Evolutionary conservation across 2,888 invertebrate species (phyloP), one percentile per base, ranked within the genome.

Genomic region (Latrodectus elegans): DNA sequence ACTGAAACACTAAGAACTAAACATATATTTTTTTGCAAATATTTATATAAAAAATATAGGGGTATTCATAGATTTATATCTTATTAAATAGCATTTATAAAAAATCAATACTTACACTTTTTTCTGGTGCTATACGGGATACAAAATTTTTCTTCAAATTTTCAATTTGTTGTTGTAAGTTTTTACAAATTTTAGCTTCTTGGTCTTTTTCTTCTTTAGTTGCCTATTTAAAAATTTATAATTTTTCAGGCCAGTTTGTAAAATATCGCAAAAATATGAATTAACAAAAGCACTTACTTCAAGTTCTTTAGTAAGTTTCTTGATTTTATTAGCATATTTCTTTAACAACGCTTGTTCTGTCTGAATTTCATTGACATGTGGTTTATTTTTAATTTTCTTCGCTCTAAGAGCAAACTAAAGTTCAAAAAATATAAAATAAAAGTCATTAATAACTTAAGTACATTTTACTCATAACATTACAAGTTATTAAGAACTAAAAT

Each of bases 321-420:
- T 93, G 73, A 96, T 94, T 91, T 96, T 94, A 88, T 94, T 94
- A 17, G 95, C 94, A 76, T 95, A 94, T 14, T 94, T 93, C 91
- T 95, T 95, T 89, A 96, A 93, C 93, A 95, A 94, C 0, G 95
- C 95, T 3, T 94, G 94, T 89, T 95, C 95, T 0, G 95, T 95
- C 12, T 95, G 92, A 0, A 95, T 94, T 90, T 95, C 96, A 92
- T 97, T 97, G 1, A 96, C 94, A 87, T 94, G 93, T 0, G 97
- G 96, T 89, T 95, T 95, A 91, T 96, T 96, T 92, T 95, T 95
- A 65, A 97, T 95, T 0, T 94, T 94, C 92, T 96, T 97, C 0
- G 97, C 97, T 90, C 95, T 93, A 88, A 94, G 95, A 0, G 97
- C 97, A 92, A 97, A 97, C 91, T 96, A 89, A 17, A 91, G 38